Evolutionary conservation across 2,113 vertebrate genomes (phyloP).

Genomic region (Ammospiza nelsoni): DNA sequence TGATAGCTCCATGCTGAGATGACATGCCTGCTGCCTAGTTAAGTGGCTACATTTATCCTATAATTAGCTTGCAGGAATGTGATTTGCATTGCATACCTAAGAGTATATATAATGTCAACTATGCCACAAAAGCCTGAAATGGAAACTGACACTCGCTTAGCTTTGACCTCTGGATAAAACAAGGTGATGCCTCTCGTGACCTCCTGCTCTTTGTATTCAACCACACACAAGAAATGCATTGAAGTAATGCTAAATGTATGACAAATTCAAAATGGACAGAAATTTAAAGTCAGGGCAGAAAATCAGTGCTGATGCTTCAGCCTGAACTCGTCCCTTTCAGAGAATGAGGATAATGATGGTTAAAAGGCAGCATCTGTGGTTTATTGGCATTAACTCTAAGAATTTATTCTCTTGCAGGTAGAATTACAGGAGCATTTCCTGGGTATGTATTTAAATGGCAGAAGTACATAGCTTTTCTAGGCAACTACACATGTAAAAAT

Average conservation of each 20-base stretch:
- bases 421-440: not conserved
- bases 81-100: constrained; percentile 76
- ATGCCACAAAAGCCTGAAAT: constrained; percentile 65
- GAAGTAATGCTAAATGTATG: constrained; percentile 20
- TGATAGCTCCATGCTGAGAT: constrained; percentile 73
- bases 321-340: not conserved
- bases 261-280: not conserved
- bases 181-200: constrained; percentile 52
- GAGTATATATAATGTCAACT: constrained; percentile 67
- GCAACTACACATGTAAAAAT: not conserved
- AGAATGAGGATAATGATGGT: not conserved
- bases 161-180: constrained; percentile 68
- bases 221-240: constrained; percentile 7
- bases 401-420: not conserved
- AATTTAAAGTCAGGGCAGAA: constrained; percentile 38
- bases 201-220: constrained; percentile 49
- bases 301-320: constrained; percentile 5
- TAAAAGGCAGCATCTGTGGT: constrained; percentile 18
- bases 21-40: constrained; percentile 76
- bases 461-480: not conserved
- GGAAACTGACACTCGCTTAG: constrained; percentile 64
- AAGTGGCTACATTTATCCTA: constrained; percentile 82
- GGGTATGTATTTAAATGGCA: not conserved
- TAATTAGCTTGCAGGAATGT: constrained; percentile 85
- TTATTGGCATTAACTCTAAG: not conserved